phyloP scores from a whole-genome alignment of 2,113 vertebrate species.

The Penelope pileata region DNA sequence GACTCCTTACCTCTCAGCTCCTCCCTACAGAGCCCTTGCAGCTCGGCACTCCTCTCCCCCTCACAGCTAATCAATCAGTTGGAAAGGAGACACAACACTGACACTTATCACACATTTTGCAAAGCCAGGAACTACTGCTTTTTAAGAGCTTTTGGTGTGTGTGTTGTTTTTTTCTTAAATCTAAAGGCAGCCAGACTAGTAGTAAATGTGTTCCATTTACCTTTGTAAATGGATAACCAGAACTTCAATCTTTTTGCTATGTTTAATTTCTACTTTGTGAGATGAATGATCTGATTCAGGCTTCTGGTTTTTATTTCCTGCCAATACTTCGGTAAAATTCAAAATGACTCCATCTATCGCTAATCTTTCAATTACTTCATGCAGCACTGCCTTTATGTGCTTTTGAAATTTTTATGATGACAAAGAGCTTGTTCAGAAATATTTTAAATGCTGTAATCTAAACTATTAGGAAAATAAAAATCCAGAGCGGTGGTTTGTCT shows the following conservation, averaged over 20 bases:
- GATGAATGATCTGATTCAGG: constrained; percentile 33
- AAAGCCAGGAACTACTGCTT: background rate
- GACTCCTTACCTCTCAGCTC: background rate
- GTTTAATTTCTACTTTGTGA: constrained; percentile 54
- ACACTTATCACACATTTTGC: background rate
- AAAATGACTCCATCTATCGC: background rate
- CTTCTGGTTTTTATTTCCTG: constrained; percentile 44
- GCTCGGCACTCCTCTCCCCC: background rate
- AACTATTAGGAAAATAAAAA: constrained; percentile 36
- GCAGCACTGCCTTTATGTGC: background rate
- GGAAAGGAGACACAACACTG: background rate
- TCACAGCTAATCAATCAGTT: background rate
- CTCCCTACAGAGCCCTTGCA: background rate
- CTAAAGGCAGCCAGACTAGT: background rate
- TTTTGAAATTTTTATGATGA: constrained; percentile 44
- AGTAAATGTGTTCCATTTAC: constrained; percentile 35
- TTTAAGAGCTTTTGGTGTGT: background rate
- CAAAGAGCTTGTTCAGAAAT: constrained; percentile 29
- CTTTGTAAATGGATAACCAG: constrained; percentile 52
- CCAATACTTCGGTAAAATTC: background rate
- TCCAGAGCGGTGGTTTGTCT: background rate
- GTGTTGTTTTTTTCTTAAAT: background rate
- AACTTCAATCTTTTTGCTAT: constrained; percentile 14
- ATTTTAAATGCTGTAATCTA: constrained; percentile 43
- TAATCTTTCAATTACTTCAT: constrained; percentile 8